These are phyloP conservation scores for Canis aureus DNA, from an alignment of 2,113 vertebrate species.

Conservation along the genomic window DNA sequence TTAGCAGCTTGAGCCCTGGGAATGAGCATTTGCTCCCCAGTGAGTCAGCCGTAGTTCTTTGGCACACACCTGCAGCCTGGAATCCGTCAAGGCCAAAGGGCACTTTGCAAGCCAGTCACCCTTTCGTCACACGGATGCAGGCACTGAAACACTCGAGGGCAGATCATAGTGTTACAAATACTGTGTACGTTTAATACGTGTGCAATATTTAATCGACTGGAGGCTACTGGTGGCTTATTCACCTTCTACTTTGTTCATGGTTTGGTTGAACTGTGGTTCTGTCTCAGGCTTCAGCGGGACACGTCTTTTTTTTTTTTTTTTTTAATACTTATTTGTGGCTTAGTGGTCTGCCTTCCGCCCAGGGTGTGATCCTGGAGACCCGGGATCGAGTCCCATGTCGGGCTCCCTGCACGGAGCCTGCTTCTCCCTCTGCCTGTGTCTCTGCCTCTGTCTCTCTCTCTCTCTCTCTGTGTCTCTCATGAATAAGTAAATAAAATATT, in stretches of 20 bases:
- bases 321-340: not conserved
- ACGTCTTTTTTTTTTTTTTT: not conserved
- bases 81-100: not conserved
- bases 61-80: not conserved
- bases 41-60: too few species aligned
- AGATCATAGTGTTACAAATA: rapidly evolving
- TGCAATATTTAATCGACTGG: rapidly evolving
- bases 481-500: too few species aligned
- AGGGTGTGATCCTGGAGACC: too few species aligned
- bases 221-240: rapidly evolving
- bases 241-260: rapidly evolving
- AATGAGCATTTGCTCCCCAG: not conserved
- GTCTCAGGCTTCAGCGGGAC: not conserved
- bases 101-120: not conserved
- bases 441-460: too few species aligned
- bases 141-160: not conserved
- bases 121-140: too few species aligned
- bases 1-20: too few species aligned
- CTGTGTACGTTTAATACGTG: rapidly evolving
- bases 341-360: too few species aligned
- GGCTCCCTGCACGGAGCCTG: too few species aligned
- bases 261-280: not conserved
- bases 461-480: too few species aligned
- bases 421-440: too few species aligned
- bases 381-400: too few species aligned